Percentiles rank a stretch among this genome's conserved stretches.
Evolutionary conservation across 2,888 invertebrate species (phyloP).

Genomic region (Andricus quercusramuli): DNA sequence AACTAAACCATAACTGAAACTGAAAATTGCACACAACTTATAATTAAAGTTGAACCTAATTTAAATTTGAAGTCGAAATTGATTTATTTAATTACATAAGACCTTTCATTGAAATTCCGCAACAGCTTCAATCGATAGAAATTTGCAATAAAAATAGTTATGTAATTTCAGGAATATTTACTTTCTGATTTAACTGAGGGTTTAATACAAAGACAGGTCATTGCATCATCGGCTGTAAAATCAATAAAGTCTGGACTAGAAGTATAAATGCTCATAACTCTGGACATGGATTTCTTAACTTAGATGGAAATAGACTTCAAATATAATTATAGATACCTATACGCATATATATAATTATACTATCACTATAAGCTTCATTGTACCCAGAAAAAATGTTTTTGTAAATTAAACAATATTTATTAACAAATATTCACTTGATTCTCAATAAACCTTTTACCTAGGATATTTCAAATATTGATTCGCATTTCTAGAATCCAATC

Average conservation of each 20-base stretch:
- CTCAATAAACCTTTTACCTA: background rate
- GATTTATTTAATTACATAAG: background rate
- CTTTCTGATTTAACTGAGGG: background rate
- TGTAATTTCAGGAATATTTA: background rate
- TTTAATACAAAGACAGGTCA: background rate
- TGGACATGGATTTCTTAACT: slow-evolving; percentile 17
- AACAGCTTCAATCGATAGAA: background rate
- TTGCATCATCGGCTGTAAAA: slow-evolving; percentile 1
- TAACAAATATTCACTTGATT: too few relatives aligned
- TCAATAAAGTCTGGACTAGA: slow-evolving; percentile 28
- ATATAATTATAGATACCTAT: slow-evolving; percentile 21
- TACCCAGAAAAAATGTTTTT: background rate
- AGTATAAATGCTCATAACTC: slow-evolving; percentile 7
- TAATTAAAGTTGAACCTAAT: background rate
- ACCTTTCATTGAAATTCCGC: background rate
- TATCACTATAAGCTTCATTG: background rate
- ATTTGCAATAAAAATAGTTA: background rate
- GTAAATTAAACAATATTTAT: background rate
- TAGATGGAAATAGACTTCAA: slow-evolving; percentile 20
- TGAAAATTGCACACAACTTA: slow-evolving; percentile 49
- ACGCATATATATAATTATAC: background rate
- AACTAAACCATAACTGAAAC: slow-evolving; percentile 60
- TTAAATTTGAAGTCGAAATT: background rate
- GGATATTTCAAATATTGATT: background rate
- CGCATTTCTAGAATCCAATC: background rate